Conservation (phyloP, 2,797 vertebrate species). For the Delichon dasypus region DNA sequence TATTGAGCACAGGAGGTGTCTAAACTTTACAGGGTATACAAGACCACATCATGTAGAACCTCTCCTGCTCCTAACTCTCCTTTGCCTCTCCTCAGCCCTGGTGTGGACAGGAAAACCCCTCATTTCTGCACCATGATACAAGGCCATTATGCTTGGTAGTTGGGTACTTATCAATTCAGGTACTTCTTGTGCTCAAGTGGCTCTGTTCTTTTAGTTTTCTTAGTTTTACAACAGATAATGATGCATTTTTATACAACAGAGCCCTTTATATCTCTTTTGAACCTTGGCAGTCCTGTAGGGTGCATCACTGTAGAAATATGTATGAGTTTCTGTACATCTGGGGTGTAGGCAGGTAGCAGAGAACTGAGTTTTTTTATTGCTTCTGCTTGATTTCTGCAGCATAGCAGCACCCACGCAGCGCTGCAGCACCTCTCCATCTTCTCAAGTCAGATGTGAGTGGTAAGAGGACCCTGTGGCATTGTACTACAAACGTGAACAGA, state of each 20-base stretch:
- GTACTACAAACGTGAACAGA: not conserved
- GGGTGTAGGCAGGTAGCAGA: not conserved
- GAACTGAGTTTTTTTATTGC: not conserved
- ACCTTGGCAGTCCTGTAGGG: not conserved
- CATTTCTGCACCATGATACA: not conserved
- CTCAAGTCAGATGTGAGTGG: not conserved
- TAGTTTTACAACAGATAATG: not conserved
- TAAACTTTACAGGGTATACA: not conserved
- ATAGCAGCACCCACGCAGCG: rapidly evolving
- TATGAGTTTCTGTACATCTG: not conserved
- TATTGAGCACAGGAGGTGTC: not conserved
- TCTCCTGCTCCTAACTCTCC: not conserved
- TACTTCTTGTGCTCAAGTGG: not conserved
- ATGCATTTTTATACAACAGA: not conserved
- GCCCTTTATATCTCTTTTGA: not conserved
- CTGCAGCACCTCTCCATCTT: not conserved
- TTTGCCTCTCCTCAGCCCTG: not conserved
- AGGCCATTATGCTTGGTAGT: not conserved
- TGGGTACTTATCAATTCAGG: not conserved
- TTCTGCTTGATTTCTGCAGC: not conserved
- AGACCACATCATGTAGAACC: not conserved
- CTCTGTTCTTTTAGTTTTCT: not conserved
- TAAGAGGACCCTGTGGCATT: not conserved
- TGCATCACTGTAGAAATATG: not conserved
- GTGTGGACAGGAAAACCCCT: not conserved